phyloP scores from a whole-genome alignment of 2,113 vertebrate genomes.

The Sylvietta virens region DNA sequence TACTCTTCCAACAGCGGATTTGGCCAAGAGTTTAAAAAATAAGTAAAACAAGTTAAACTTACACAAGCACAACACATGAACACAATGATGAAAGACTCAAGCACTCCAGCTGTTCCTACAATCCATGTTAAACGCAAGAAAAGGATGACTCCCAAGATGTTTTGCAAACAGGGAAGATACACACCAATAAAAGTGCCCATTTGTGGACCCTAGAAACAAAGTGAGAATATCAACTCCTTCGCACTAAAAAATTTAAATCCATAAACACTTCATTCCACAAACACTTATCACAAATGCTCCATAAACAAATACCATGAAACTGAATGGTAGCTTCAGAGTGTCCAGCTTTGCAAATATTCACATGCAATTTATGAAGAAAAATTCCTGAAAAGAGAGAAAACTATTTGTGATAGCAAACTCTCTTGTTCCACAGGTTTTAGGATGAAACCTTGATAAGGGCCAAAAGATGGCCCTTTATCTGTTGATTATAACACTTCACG shows the following conservation, averaged over 20 bases:
- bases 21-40: neutral
- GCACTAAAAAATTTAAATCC: neutral
- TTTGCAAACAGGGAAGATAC: constrained; percentile 96
- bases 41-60: constrained; percentile 61
- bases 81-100: constrained; percentile 90
- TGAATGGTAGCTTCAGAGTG: neutral
- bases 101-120: constrained; percentile 89
- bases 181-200: constrained; percentile 98
- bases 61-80: constrained; percentile 91
- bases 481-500: neutral
- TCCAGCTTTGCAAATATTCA: neutral
- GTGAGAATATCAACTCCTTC: neutral
- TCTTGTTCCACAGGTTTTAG: neutral
- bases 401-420: neutral
- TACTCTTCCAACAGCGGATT: neutral
- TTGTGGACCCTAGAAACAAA: constrained; percentile 76
- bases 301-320: neutral
- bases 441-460: neutral
- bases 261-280: neutral
- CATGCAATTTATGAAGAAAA: neutral
- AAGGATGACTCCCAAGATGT: constrained; percentile 95
- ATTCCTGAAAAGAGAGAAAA: neutral
- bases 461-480: neutral
- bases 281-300: neutral
- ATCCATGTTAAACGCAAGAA: constrained; percentile 96